Evolutionary conservation across 2,113 vertebrate genomes (phyloP), one percentile per base, ranked within the genome.

Genomic region (Toxotes chatareus): DNA sequence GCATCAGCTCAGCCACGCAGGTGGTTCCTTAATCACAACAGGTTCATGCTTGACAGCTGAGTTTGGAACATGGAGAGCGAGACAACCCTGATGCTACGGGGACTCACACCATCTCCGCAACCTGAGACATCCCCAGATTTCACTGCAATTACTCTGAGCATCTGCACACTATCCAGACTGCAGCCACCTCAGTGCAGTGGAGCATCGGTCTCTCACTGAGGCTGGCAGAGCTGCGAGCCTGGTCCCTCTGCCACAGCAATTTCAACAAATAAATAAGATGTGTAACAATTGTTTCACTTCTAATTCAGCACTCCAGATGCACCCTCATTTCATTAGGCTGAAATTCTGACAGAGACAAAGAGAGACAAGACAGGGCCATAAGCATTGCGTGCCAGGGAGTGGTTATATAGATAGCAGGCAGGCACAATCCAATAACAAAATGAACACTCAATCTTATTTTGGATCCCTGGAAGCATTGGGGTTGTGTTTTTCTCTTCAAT

Each of bases 391-490:
- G 86, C 85, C 80, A 91, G 68, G 32, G 36, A 80, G 65, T 49
- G 14, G 31, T 79, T 77, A 65, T 67, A 76, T n/a, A 79, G 74
- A 83, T 62, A 79, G 80, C 78, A 82, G 73, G 49, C 79, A 74
- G 62, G 49, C 83, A 76, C 59, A 69, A 79, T 76, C 70, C 79
- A 89, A 82, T 82, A 86, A 91, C 55, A 76, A 81, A 86, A 84
- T 69, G 64, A 81, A 83, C 78, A 82, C 67, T 87, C 80, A 65
- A 73, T 90, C 87, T 80, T 86, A 80, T 87, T 92, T 87, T 82
- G 71, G 47, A 86, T 79, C 65, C 74, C 90, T 83, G 47, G 70
- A 79, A 84, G 69, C 70, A 75, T 2, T 38, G 59, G 27, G 51
- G 40, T 76, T 65, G 46, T 82, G 63, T 85, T 85, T 70, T 80